Base-by-base conservation (phyloP, 2,888 invertebrate species). In the Pterobdella sp. region DNA sequence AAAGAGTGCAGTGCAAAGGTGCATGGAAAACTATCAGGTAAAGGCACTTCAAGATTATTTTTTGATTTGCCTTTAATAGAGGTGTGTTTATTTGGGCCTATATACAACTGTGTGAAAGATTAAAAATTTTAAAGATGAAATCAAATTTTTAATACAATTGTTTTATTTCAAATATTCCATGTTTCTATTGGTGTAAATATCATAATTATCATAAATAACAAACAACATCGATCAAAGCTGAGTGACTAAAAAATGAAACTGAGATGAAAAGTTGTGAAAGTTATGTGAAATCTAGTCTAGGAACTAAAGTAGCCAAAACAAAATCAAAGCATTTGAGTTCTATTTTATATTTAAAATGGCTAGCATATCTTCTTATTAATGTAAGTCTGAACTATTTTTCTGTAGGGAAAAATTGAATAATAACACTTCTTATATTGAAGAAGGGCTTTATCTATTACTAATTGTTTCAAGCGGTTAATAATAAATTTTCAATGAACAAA, bases 381-480 rank as follows among this genome's bases (percentile, higher is more conserved):
- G 60, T 56, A 56, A 56, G 60, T 26, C 60, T 26, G 26, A 56
- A 56, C n/a, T 56, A 56, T 56, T 56, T 7, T 56, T 56, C 60
- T 56, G 60, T 56, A 26, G 60, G 60, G 26, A 26, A 56, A n/a
- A 42, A 42, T 14, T 42, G n/a, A n/a, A n/a, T n/a, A n/a, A n/a
- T n/a, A n/a, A n/a, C n/a, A n/a, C n/a, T n/a, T n/a, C n/a, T n/a
- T n/a, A n/a, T n/a, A n/a, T n/a, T n/a, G n/a, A n/a, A n/a, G n/a
- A n/a, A n/a, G n/a, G n/a, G n/a, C n/a, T n/a, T n/a, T n/a, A n/a
- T n/a, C n/a, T n/a, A n/a, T n/a, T n/a, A n/a, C n/a, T n/a, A n/a
- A n/a, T n/a, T n/a, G n/a, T n/a, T n/a, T n/a, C n/a, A n/a, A n/a
- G n/a, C n/a, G n/a, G n/a, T n/a, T n/a, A n/a, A n/a, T n/a, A n/a